Base-by-base conservation (phyloP, 2,797 vertebrate species). In the Chanos chanos region DNA sequence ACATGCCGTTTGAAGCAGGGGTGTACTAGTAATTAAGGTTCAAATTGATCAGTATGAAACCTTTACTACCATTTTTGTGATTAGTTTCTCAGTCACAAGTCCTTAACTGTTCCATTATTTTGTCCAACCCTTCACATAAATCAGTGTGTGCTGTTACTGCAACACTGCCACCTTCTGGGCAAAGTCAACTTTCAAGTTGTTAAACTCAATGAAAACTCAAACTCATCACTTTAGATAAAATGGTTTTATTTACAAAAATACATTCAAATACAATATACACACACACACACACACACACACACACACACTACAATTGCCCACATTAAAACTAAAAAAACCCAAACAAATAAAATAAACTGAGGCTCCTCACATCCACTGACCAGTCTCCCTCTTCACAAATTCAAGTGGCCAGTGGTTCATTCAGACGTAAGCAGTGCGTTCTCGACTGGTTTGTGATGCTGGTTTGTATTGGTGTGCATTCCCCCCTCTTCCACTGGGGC, bases 391-490 rank as follows among this genome's bases (percentile, higher is more conserved):
- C n/a, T n/a, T n/a, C n/a, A n/a, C n/a, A n/a, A n/a, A n/a, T n/a
- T n/a, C n/a, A n/a, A n/a, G n/a, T n/a, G n/a, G n/a, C n/a, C n/a
- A n/a, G n/a, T n/a, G n/a, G n/a, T n/a, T n/a, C 16, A 24, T 18
- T 68, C 57, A 71, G 22, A 68, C 64, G 59, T 36, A 61, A 6
- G 54, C 50, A 16, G 18, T 3, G 4, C 18, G 52, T 4, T 19
- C 57, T 8, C 15, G 37, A n/a, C 61, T 52, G 45, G 28, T 61
- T 22, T 51, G 65, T 63, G 65, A 66, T 7, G 69, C 27, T 10
- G 64, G 44, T 31, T 52, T 44, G 24, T 70, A 61, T n/a, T 6
- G 37, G 4, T 30, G 21, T 1, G 12, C 30, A 13, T 4, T 28
- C 0, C 5, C 16, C 1, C 0, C 15, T 27, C 0, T 21, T 33